Evolutionary conservation across 2,888 invertebrate genomes (phyloP).

Genomic region (Thymelicus acteon): DNA sequence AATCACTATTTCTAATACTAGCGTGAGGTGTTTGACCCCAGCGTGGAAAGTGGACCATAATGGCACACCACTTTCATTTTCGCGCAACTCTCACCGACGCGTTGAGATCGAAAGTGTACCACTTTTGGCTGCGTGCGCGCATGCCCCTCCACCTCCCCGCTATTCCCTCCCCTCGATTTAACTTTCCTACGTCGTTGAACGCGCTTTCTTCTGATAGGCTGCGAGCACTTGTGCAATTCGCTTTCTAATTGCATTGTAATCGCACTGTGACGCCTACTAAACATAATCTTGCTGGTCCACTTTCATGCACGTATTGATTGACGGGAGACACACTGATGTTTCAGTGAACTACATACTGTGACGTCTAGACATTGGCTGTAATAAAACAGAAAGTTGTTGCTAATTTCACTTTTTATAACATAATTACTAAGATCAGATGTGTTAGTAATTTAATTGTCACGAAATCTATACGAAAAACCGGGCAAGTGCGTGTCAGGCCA

Average conservation of each 20-base stretch:
- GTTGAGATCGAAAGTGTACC: constrained; percentile 83
- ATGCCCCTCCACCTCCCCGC: constrained; percentile 53
- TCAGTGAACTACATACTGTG: neutral
- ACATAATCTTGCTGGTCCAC: constrained; percentile 70
- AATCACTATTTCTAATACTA: constrained; percentile 44
- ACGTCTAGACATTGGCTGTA: neutral
- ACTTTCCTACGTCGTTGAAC: constrained; percentile 76
- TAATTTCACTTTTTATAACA: neutral
- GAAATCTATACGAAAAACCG: no score
- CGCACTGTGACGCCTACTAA: constrained; percentile 63
- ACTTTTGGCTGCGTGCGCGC: constrained; percentile 81
- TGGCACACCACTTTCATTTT: constrained; percentile 86
- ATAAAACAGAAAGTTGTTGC: neutral
- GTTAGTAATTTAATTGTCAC: no score
- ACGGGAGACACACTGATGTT: neutral
- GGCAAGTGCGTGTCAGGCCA: no score
- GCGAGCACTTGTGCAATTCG: constrained; percentile 75
- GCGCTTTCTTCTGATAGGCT: constrained; percentile 77
- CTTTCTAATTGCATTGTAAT: constrained; percentile 84
- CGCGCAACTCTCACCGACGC: constrained; percentile 84
- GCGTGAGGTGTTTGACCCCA: constrained; percentile 75
- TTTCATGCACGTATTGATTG: constrained; percentile 54
- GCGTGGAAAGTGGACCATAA: constrained; percentile 82
- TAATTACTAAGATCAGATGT: no score
- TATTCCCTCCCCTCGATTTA: constrained; percentile 53